Percentiles rank a stretch among this genome's conserved stretches.
Evolutionary conservation across 2,797 vertebrate genomes (phyloP).

Genomic region (Acrossocheilus fasciatus): DNA sequence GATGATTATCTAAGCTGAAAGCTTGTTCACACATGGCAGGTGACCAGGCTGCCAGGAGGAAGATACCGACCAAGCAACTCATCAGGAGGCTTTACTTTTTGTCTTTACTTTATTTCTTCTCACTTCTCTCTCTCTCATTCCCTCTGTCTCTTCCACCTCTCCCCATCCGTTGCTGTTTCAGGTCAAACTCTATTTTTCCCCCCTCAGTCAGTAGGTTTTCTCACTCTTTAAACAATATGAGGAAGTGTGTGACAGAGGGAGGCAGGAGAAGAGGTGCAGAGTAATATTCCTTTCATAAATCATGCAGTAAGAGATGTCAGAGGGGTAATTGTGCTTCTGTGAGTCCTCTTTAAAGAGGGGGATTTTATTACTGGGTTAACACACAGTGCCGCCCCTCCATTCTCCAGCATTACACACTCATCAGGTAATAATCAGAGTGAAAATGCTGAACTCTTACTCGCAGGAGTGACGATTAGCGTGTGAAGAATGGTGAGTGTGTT

Average conservation of each 20-base stretch:
- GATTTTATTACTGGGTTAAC: conserved; percentile 81
- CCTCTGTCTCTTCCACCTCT: not conserved
- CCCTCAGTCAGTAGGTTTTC: conserved; percentile 71
- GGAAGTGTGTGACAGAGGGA: conserved; percentile 53
- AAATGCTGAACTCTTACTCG: conserved; percentile 64
- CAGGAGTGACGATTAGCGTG: conserved; percentile 7
- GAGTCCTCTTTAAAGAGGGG: conserved; percentile 78
- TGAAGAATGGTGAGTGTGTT: conserved; percentile 35
- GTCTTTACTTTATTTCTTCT: not conserved
- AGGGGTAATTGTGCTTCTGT: conserved; percentile 82
- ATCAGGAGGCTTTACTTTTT: conserved; percentile 62
- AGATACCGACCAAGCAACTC: conserved; percentile 61
- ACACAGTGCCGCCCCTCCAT: conserved; percentile 70
- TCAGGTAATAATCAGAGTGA: conserved; percentile 74
- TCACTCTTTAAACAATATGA: conserved; percentile 73
- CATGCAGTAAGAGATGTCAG: conserved; percentile 83
- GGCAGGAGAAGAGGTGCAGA: conserved; percentile 63
- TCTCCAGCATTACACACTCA: conserved; percentile 74
- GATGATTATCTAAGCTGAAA: conserved; percentile 80
- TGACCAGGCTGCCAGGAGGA: conserved; percentile 72
- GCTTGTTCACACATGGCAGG: conserved; percentile 80
- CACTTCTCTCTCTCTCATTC: not conserved
- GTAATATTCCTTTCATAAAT: conserved; percentile 86
- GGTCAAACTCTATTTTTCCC: conserved; percentile 64
- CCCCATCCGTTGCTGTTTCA: conserved; percentile 42